phyloP scores from a whole-genome alignment of 2,797 vertebrate species.

The Anguilla megastoma region DNA sequence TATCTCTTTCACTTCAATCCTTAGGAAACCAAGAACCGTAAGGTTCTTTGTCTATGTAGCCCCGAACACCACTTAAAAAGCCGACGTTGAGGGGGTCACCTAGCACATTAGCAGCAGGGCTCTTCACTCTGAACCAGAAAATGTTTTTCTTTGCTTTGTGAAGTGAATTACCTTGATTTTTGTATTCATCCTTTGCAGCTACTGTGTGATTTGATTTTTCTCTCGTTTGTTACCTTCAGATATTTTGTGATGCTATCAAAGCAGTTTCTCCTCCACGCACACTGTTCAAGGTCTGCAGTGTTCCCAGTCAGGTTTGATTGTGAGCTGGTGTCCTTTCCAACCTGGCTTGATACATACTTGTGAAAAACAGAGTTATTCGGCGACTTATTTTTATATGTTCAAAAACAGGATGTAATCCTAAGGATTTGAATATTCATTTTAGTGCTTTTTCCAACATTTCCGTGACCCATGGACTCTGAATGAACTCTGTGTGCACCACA shows the following conservation, averaged over 20 bases:
- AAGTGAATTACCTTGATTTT: conserved; percentile 30
- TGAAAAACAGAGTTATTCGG: background rate
- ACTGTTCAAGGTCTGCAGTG: conserved; percentile 13
- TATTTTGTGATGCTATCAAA: conserved; percentile 22
- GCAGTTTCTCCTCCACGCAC: conserved; percentile 16
- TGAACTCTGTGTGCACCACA: background rate
- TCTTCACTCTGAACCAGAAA: conserved; percentile 49
- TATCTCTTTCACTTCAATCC: background rate
- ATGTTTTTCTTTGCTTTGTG: conserved; percentile 32
- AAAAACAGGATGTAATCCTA: background rate
- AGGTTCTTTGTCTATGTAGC: background rate
- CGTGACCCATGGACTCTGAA: background rate
- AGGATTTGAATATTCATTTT: background rate
- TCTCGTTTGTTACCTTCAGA: background rate
- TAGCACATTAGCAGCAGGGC: conserved; percentile 41
- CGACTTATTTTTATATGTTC: background rate
- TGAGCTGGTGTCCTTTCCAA: background rate
- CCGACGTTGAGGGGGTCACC: conserved; percentile 56
- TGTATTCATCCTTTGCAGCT: background rate
- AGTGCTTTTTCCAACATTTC: background rate
- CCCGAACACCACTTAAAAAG: conserved; percentile 27
- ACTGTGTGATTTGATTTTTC: background rate
- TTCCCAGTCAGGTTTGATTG: conserved; percentile 5
- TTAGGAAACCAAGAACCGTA: background rate
- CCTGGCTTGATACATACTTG: background rate